Evolutionary conservation across 1,140 invertebrate genomes (phyloP).

Genomic region (Cyphomyrmex costatus): DNA sequence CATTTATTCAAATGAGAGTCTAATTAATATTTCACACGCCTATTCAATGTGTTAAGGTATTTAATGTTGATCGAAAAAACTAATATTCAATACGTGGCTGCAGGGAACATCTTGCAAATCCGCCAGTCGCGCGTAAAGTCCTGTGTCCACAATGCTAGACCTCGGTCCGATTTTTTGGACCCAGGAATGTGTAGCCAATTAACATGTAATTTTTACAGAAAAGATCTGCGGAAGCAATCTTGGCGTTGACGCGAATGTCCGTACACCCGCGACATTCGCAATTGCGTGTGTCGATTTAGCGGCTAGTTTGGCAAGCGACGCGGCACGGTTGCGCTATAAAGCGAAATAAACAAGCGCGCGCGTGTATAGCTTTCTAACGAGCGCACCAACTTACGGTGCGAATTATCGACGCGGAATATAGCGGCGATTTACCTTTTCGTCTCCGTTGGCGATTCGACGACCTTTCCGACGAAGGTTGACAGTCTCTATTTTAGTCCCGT

Average conservation of each 20-base stretch:
- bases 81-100: too few species aligned
- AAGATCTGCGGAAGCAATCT: background rate
- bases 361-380: conserved; percentile 42
- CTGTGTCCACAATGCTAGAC: too few species aligned
- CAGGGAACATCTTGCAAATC: too few species aligned
- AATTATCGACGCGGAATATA: background rate
- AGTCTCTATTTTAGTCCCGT: conserved; percentile 46
- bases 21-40: too few species aligned
- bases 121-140: background rate
- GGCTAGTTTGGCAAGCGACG: conserved; percentile 65
- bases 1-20: too few species aligned
- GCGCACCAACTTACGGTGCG: background rate
- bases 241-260: conserved; percentile 2
- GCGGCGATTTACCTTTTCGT: background rate
- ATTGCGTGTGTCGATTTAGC: conserved; percentile 50
- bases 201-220: too few species aligned
- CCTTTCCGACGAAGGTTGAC: conserved; percentile 32
- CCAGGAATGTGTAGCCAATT: too few species aligned
- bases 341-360: conserved; percentile 44
- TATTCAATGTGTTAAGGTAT: too few species aligned
- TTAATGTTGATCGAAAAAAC: too few species aligned
- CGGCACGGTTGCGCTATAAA: conserved; percentile 15
- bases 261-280: background rate
- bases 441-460: conserved; percentile 34
- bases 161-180: too few species aligned